A percentile compares a stretch with the other conserved stretches of the same genome.
phyloP scores from a whole-genome alignment of 2,888 invertebrate genomes.

The Ophion costatus region DNA sequence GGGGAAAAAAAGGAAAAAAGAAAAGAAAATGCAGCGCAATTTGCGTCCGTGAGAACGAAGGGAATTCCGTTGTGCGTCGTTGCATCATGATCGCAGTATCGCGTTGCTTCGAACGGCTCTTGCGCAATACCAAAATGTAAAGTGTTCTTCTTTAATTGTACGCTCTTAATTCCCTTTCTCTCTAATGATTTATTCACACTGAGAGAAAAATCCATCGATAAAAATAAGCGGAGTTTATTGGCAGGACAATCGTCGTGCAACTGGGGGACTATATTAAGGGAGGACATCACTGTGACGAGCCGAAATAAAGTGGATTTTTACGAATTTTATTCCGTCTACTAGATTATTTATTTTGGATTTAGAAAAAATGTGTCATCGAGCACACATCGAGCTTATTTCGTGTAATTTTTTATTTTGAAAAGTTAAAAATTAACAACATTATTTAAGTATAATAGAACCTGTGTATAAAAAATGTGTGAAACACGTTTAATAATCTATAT shows the following conservation, averaged over 20 bases:
- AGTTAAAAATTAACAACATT: too few species aligned
- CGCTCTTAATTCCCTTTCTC: neutral
- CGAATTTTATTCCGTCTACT: too few species aligned
- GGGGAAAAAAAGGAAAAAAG: neutral
- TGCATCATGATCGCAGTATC: slow-evolving; percentile 29
- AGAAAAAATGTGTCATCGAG: too few species aligned
- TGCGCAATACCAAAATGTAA: slow-evolving; percentile 10
- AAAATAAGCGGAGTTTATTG: neutral
- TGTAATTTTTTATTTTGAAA: too few species aligned
- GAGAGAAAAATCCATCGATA: neutral
- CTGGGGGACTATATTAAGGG: neutral
- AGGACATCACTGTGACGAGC: too few species aligned
- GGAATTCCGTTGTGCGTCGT: slow-evolving; percentile 22
- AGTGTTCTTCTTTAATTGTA: slow-evolving; percentile 19
- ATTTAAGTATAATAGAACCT: too few species aligned
- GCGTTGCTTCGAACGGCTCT: slow-evolving; percentile 12
- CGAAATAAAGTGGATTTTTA: too few species aligned
- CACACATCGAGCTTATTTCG: too few species aligned
- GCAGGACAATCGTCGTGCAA: too few species aligned
- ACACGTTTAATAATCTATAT: too few species aligned
- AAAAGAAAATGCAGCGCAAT: slow-evolving; percentile 8
- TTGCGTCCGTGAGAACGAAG: slow-evolving; percentile 45
- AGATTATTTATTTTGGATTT: too few species aligned
- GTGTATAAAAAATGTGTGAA: too few species aligned
- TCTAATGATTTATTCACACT: neutral